These are phyloP conservation scores for Eulemur albifrons DNA, from an alignment of 2,797 vertebrate genomes.

Conservation along the genomic window DNA sequence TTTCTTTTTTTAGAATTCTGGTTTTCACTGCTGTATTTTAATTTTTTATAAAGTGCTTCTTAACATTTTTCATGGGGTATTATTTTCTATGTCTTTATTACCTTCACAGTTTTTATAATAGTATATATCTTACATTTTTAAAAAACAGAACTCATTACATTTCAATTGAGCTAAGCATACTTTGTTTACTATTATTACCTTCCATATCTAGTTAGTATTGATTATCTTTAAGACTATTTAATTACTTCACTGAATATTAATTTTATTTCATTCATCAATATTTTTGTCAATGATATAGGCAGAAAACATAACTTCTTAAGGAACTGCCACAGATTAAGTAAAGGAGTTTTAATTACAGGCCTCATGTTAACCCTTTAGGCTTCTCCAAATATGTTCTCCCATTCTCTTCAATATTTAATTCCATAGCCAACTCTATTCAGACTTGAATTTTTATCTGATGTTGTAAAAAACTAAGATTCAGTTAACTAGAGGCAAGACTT, in stretches of 20 bases:
- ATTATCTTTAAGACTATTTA: not conserved
- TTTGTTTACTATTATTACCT: not conserved
- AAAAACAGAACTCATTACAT: not conserved
- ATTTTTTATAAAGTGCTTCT: not conserved
- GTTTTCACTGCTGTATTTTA: not conserved
- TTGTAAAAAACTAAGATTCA: not conserved
- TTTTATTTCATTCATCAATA: not conserved
- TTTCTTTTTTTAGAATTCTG: not conserved
- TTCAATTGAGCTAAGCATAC: not conserved
- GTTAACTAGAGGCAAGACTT: not conserved
- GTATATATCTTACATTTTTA: not conserved
- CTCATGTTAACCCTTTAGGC: not conserved
- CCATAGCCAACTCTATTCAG: not conserved
- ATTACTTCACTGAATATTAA: not conserved
- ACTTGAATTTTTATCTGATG: not conserved
- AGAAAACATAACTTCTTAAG: not conserved
- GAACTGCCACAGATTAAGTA: not conserved
- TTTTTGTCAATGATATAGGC: not conserved
- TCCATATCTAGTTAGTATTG: not conserved
- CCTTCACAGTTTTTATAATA: not conserved
- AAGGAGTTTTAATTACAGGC: not conserved
- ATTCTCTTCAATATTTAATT: not conserved
- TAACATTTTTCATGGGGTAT: not conserved
- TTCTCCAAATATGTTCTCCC: not conserved
- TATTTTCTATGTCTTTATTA: not conserved